Evolutionary conservation across 2,113 vertebrate genomes (phyloP).

Genomic region (Uria aalge): DNA sequence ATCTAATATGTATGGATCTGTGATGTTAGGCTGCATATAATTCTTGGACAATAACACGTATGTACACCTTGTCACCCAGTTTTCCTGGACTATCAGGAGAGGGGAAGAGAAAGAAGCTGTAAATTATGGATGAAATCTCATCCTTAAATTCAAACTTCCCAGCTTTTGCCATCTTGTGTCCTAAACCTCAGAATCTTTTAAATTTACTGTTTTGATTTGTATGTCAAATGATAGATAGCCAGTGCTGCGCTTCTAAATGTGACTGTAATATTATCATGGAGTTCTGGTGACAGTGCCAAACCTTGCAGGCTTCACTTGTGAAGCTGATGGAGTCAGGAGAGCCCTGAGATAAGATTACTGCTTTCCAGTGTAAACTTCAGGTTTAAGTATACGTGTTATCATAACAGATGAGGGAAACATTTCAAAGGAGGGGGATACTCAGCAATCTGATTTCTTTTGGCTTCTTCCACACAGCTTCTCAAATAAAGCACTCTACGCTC

Average conservation of each 20-base stretch:
- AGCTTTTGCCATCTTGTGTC: not conserved
- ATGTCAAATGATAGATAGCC: not conserved
- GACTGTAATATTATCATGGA: not conserved
- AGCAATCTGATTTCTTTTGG: not conserved
- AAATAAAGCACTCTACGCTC: not conserved
- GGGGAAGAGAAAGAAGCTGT: not conserved
- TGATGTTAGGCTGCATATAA: not conserved
- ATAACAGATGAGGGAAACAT: not conserved
- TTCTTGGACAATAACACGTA: not conserved
- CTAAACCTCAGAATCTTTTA: not conserved
- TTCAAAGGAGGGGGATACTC: not conserved
- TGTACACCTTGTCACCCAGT: not conserved
- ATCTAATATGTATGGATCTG: not conserved
- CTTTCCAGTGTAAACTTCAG: not conserved
- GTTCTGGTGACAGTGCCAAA: not conserved
- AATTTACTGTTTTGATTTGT: not conserved
- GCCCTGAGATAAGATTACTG: not conserved
- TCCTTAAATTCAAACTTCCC: not conserved
- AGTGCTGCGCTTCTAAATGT: not conserved
- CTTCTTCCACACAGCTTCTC: not conserved
- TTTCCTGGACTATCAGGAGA: not conserved
- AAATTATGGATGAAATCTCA: not conserved
- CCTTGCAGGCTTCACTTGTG: not conserved
- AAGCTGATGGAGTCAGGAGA: not conserved
- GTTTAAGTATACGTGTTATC: not conserved